Conservation (phyloP, 2,888 invertebrate species). For the Rhodophaea formosa region DNA sequence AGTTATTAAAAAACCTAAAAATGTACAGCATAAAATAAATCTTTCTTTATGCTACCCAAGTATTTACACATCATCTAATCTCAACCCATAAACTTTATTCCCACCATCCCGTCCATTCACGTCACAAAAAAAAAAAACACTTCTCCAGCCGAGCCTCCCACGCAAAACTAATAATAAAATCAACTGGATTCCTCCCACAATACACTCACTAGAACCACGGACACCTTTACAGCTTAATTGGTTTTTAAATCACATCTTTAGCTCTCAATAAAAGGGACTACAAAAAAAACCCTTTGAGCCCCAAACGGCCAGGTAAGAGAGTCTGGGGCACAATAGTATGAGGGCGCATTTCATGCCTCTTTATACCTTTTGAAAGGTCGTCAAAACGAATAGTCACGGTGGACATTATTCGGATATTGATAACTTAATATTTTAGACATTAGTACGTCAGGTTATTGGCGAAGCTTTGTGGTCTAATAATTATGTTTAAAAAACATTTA, state of each 20-base stretch:
- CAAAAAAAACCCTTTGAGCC: slow-evolving; percentile 29
- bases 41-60: no score
- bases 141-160: slow-evolving; percentile 35
- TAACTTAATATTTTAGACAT: slow-evolving; percentile 3
- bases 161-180: slow-evolving; percentile 16
- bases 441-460: neutral
- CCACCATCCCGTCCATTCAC: neutral
- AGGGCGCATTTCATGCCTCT: slow-evolving; percentile 28
- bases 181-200: slow-evolving; percentile 3
- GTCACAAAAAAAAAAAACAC: neutral
- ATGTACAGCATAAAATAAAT: no score
- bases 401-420: slow-evolving; percentile 10
- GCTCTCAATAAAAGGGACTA: slow-evolving; percentile 42
- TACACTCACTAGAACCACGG: neutral
- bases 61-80: no score
- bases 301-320: slow-evolving; percentile 28
- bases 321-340: slow-evolving; percentile 24
- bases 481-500: no score
- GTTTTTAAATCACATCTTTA: slow-evolving; percentile 52
- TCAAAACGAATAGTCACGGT: slow-evolving; percentile 26
- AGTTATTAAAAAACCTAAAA: no score
- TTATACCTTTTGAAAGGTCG: slow-evolving; percentile 29
- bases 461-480: no score
- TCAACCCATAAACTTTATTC: neutral
- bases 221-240: slow-evolving; percentile 60